Evolutionary conservation across 1,140 invertebrate genomes (phyloP), one percentile per base, ranked within the genome.

Genomic region (Thalassaphorura encarpata): DNA sequence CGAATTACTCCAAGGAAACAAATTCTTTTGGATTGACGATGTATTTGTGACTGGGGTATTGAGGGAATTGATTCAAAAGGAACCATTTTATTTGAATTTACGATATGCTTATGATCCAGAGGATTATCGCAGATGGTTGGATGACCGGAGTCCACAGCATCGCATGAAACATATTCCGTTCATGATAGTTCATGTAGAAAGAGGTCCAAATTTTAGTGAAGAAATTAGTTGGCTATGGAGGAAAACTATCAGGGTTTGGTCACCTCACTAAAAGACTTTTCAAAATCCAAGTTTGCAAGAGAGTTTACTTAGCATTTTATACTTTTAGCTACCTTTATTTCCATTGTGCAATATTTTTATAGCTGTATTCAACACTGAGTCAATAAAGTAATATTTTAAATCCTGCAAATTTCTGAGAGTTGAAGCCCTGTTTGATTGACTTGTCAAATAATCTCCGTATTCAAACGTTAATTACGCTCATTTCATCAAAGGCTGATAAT

Each of bases 11-110:
- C 67, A 69, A 4, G 68, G 71, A 6, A 52, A 61, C 15, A 58
- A 66, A 15, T 62, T 71, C 2, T 73, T 77, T 56, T 77, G 76
- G 76, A 71, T 77, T 31, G 76, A 77, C 54, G 76, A 78, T 64
- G 72, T 77, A 3, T 77, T 71, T 61, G 67, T 77, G 1, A 77
- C 74, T 36, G 76, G 76, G 13, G 51, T 76, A 21, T 61, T 76
- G 16, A 64, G 69, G 8, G 67, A 68, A 55, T 49, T 66, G 11
- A 58, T 68, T 2, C 29, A 62, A n/a, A 58, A 67, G 13, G 58
- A 64, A 29, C 70, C 67, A 19, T 67, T 67, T 49, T 69, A 69
- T 56, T 57, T 72, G n/a, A 72, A 72, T 54, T 55, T 71, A 15
- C 61, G 69, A 5, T 72, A 69, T 47, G 64, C 66, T 0, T 69